Evolutionary conservation across 2,797 vertebrate genomes (phyloP).

Genomic region (Sciaenops ocellatus): DNA sequence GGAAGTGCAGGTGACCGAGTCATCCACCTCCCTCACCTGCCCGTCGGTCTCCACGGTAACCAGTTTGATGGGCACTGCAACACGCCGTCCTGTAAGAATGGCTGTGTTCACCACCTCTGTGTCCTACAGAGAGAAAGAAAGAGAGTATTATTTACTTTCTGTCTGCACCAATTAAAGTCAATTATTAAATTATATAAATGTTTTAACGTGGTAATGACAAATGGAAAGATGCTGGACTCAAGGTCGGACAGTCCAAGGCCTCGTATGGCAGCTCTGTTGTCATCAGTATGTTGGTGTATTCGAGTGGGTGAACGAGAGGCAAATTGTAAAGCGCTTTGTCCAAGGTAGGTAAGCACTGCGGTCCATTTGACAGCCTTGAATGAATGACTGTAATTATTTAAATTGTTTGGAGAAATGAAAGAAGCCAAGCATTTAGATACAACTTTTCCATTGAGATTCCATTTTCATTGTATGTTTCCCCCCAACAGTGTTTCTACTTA

Average conservation of each 20-base stretch:
- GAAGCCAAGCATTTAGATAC: neutral
- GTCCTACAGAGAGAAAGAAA: slow-evolving; percentile 69
- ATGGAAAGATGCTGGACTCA: neutral
- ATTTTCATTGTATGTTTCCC: neutral
- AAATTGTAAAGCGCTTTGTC: neutral
- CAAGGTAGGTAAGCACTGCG: neutral
- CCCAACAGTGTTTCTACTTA: neutral
- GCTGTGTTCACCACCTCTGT: slow-evolving; percentile 87
- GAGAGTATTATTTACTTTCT: neutral
- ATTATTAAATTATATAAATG: neutral
- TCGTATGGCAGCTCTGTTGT: neutral
- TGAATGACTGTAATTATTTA: neutral
- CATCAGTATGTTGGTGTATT: neutral
- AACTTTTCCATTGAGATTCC: neutral
- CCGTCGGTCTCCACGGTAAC: slow-evolving; percentile 86
- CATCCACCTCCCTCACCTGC: slow-evolving; percentile 84
- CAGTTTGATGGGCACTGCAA: slow-evolving; percentile 83
- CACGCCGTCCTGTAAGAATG: slow-evolving; percentile 83
- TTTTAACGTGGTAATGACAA: neutral
- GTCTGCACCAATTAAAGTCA: too few species aligned
- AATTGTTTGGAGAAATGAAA: neutral
- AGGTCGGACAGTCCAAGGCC: neutral
- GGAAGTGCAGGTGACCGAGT: slow-evolving; percentile 82
- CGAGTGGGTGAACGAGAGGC: neutral
- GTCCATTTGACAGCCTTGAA: neutral